Conservation (phyloP, 2,797 vertebrate species). For the Lycodopsis pacificus region DNA sequence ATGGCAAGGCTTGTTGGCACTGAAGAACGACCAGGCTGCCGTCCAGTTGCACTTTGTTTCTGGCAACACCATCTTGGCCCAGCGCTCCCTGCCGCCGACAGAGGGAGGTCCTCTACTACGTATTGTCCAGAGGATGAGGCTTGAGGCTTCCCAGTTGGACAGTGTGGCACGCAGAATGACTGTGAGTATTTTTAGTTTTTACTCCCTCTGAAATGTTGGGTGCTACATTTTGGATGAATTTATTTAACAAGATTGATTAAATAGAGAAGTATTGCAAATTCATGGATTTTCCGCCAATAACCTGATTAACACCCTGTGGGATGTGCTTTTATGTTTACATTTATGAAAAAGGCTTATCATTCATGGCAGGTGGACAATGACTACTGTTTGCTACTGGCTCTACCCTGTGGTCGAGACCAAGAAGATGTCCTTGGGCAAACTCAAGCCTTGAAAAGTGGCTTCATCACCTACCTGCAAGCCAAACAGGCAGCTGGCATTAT, state of each 20-base stretch:
- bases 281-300: background rate
- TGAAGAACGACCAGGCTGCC: slow-evolving; percentile 97
- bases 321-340: slow-evolving; percentile 14
- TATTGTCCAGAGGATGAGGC: slow-evolving; percentile 98
- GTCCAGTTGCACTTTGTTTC: slow-evolving; percentile 99
- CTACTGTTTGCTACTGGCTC: slow-evolving; percentile 96
- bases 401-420: slow-evolving; percentile 98
- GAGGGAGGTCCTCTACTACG: slow-evolving; percentile 94
- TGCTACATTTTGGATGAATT: background rate
- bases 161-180: slow-evolving; percentile 97
- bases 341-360: background rate
- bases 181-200: slow-evolving; percentile 80
- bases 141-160: slow-evolving; percentile 95
- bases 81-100: slow-evolving; percentile 93
- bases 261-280: slow-evolving; percentile 5
- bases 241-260: slow-evolving; percentile 7
- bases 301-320: background rate
- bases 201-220: background rate
- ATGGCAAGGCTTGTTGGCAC: slow-evolving; percentile 97
- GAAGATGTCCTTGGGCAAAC: slow-evolving; percentile 97
- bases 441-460: slow-evolving; percentile 95
- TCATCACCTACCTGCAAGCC: slow-evolving; percentile 98
- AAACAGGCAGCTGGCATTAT: slow-evolving; percentile 99
- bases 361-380: slow-evolving; percentile 93
- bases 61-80: slow-evolving; percentile 94